Base-by-base conservation (phyloP, 2,113 vertebrate species). In the Pyrgilauda ruficollis region DNA sequence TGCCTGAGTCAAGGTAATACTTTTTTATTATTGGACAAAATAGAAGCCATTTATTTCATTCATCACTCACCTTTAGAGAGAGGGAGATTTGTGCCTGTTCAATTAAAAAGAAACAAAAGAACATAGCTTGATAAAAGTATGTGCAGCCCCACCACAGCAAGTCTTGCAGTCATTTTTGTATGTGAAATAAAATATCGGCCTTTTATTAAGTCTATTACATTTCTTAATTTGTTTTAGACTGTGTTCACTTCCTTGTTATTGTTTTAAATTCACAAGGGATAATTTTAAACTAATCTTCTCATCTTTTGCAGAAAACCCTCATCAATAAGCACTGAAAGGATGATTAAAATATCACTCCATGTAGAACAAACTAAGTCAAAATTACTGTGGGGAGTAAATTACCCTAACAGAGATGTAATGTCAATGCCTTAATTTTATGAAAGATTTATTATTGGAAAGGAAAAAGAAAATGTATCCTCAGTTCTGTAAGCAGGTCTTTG, bases 251-350 rank as follows among this genome's bases (percentile, higher is more conserved):
- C 52, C 86, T 92, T 97, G 75, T 97, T 97, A 97, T 96, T 97
- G 97, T 98, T 98, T 98, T 97, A 97, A 97, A 97, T 96, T 97
- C 95, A 68, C 94, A 92, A 89, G 94, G 93, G 97, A 97, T 97
- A 96, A 97, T 97, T 98, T 98, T 97, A 98, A 98, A 96, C 96
- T 98, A 98, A 98, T 97, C 95, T 97, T 96, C 96, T 97, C 96
- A 98, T 98, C 97, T 98, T 98, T 97, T 96, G 94, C 86, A 87
- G 91, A 94, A 88, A 97, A 85, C 73, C 35, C 88, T 98, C 98
- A 98, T 98, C 98, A 98, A 98, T 98, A 98, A 98, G 85, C 96
- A 97, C 88, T 89, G 91, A 97, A 98, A 97, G 86, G 84, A 97
- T 98, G 95, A 98, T 98, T 97, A 98, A 98, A 98, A 98, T 97